Conservation (phyloP, 2,113 vertebrate species). For the Sturnus vulgaris region DNA sequence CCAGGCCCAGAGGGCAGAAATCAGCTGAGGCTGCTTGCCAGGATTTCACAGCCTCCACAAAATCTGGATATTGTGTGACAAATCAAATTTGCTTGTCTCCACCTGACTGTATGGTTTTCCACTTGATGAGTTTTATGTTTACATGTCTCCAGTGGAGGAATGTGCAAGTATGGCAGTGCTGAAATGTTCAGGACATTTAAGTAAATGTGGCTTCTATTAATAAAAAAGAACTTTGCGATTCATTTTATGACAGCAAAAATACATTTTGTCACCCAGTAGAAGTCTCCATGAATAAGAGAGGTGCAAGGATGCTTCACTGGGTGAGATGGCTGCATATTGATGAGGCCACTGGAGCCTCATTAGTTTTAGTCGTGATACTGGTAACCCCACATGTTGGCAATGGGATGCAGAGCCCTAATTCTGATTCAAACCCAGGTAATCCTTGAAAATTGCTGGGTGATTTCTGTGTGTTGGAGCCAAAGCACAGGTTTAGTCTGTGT, state of each 20-base stretch:
- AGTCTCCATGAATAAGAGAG: neutral
- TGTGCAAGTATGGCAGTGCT: neutral
- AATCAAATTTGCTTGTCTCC: conserved; percentile 13
- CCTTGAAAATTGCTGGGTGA: neutral
- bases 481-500: neutral
- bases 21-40: neutral
- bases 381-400: fast-evolving
- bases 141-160: neutral
- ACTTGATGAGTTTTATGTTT: conserved; percentile 18
- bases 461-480: neutral
- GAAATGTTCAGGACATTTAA: neutral
- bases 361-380: neutral
- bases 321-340: neutral
- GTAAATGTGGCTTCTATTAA: neutral
- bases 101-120: conserved; percentile 1
- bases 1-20: neutral
- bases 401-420: neutral
- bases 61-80: neutral
- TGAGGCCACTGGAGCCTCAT: neutral
- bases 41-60: neutral
- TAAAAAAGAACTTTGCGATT: neutral
- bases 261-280: neutral
- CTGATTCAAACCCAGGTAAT: neutral
- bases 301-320: neutral
- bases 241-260: neutral